Conservation (phyloP, 2,888 invertebrate species). For the Patella depressa region DNA sequence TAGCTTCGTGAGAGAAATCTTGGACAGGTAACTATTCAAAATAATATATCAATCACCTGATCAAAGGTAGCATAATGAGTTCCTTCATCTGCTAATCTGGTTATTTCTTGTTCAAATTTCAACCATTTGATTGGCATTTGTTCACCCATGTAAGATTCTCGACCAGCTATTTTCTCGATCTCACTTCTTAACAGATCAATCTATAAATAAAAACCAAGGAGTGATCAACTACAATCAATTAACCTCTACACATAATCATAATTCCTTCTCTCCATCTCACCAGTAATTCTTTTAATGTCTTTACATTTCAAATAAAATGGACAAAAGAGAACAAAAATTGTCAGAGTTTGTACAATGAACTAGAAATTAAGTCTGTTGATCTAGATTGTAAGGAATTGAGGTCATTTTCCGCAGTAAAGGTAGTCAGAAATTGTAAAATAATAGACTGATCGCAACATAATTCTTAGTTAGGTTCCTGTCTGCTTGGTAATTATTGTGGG, state of each 20-base stretch:
- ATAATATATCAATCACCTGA: constrained; percentile 56
- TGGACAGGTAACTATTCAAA: background rate
- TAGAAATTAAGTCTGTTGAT: constrained; percentile 40
- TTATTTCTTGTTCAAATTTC: constrained; percentile 68
- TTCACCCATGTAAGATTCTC: constrained; percentile 70
- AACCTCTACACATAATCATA: too few species aligned
- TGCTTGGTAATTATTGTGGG: too few species aligned
- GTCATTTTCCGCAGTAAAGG: constrained; percentile 65
- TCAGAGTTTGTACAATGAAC: too few species aligned
- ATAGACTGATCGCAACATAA: too few species aligned
- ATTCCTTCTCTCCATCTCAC: too few species aligned
- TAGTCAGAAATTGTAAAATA: constrained; percentile 32
- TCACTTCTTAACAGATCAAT: constrained; percentile 57
- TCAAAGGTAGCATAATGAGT: constrained; percentile 66
- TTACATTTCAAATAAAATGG: too few species aligned
- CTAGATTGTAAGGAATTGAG: constrained; percentile 34
- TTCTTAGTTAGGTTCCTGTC: too few species aligned
- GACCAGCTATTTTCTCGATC: constrained; percentile 65
- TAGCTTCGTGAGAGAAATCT: too few species aligned
- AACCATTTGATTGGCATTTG: constrained; percentile 71
- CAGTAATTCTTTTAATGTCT: too few species aligned
- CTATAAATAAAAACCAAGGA: constrained; percentile 35
- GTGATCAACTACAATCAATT: too few species aligned
- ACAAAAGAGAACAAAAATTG: too few species aligned
- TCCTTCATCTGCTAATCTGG: constrained; percentile 64